Conservation (phyloP, 2,888 invertebrate genomes). For the Parascotia fuliginaria region DNA sequence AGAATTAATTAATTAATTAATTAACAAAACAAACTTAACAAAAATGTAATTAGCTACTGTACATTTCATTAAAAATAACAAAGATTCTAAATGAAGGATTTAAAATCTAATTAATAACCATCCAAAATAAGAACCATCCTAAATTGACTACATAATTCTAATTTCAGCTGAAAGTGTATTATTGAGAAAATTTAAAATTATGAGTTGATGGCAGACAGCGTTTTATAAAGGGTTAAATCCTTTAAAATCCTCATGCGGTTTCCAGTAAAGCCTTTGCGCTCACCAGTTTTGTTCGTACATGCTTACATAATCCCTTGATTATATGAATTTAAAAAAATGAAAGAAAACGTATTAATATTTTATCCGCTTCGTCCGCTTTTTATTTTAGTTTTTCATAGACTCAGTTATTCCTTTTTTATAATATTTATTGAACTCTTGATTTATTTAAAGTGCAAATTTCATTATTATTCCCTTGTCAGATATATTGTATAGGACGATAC, state of each 20-base stretch:
- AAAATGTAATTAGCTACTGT: too few relatives aligned
- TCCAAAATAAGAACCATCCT: not conserved
- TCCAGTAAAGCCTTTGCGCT: constrained; percentile 67
- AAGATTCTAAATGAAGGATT: too few relatives aligned
- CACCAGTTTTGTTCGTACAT: constrained; percentile 62
- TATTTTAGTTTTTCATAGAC: constrained; percentile 10
- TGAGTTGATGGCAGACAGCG: constrained; percentile 41
- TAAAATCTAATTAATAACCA: too few relatives aligned
- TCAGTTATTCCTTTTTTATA: not conserved
- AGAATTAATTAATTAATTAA: too few relatives aligned
- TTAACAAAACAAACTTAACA: too few relatives aligned
- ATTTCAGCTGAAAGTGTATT: constrained; percentile 30
- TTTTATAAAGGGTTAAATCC: constrained; percentile 64
- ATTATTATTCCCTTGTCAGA: too few relatives aligned
- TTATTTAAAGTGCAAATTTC: too few relatives aligned
- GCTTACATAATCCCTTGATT: constrained; percentile 66
- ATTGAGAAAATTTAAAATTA: constrained; percentile 45
- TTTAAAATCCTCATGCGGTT: constrained; percentile 68
- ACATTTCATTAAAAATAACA: too few relatives aligned
- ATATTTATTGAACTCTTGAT: not conserved
- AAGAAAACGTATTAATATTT: constrained; percentile 41
- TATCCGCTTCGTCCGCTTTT: constrained; percentile 28
- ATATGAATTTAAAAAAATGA: constrained; percentile 56
- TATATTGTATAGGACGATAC: too few relatives aligned
- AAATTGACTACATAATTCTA: constrained; percentile 15